A percentile compares a stretch with the other conserved stretches of the same genome.
Evolutionary conservation across 2,888 invertebrate genomes (phyloP).

Genomic region (Boloria selene): DNA sequence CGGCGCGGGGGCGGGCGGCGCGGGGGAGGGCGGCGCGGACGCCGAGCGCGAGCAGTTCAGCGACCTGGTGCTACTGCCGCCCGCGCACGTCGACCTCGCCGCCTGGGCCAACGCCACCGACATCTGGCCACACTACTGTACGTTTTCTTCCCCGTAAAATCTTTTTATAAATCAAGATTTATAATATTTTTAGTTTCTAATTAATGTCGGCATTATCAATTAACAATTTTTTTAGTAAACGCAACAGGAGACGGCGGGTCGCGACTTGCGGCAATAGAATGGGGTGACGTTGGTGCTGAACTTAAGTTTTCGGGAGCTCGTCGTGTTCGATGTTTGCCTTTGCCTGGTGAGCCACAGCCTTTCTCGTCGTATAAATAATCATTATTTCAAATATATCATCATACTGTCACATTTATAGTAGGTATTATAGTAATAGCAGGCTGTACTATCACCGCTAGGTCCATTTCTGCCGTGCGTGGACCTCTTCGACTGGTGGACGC

Average conservation of each 20-base stretch:
- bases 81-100: conserved; percentile 78
- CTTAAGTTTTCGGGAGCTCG: conserved; percentile 38
- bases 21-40: conserved; percentile 77
- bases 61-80: conserved; percentile 71
- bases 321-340: conserved; percentile 85
- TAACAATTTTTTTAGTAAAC: conserved; percentile 52
- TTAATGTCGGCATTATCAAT: not conserved
- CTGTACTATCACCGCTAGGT: conserved; percentile 72
- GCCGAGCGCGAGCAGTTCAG: conserved; percentile 63
- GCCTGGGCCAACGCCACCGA: conserved; percentile 92
- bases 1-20: conserved; percentile 65
- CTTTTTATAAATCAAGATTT: not conserved
- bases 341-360: conserved; percentile 83
- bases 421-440: no score
- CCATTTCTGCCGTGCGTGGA: conserved; percentile 98
- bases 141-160: not conserved
- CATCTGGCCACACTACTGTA: conserved; percentile 92
- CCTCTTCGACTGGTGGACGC: conserved; percentile 98
- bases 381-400: no score
- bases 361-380: not conserved
- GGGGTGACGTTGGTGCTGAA: conserved; percentile 44
- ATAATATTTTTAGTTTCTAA: not conserved
- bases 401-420: no score
- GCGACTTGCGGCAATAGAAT: conserved; percentile 36
- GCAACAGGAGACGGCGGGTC: conserved; percentile 51